phyloP scores from a whole-genome alignment of 2,888 invertebrate genomes.

The Apodemia zela region DNA sequence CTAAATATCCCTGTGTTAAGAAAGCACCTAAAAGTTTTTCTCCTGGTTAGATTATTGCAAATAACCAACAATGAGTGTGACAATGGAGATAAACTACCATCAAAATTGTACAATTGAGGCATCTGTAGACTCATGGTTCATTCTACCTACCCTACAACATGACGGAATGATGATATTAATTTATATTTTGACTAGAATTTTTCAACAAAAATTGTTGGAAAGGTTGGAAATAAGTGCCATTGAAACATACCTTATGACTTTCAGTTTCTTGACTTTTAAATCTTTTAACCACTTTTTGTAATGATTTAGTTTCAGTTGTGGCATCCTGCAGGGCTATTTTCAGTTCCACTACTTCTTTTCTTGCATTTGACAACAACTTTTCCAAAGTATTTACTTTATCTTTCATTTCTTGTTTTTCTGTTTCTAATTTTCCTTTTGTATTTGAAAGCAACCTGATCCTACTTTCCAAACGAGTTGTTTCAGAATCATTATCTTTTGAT shows the following conservation, averaged over 20 bases:
- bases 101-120: too few relatives aligned
- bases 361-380: conserved; percentile 83
- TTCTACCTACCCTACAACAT: too few relatives aligned
- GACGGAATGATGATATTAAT: neutral
- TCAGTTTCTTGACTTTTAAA: conserved; percentile 51
- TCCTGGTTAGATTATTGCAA: too few relatives aligned
- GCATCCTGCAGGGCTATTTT: conserved; percentile 83
- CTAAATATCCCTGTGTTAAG: too few relatives aligned
- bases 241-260: conserved; percentile 50
- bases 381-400: conserved; percentile 81
- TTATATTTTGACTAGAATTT: too few relatives aligned
- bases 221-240: neutral
- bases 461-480: conserved; percentile 69
- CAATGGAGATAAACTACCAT: too few relatives aligned
- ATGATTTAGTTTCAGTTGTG: conserved; percentile 79
- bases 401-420: conserved; percentile 81
- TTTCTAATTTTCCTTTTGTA: conserved; percentile 82
- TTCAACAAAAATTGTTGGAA: neutral
- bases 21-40: too few relatives aligned
- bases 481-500: conserved; percentile 52
- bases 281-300: conserved; percentile 74
- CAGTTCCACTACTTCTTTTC: conserved; percentile 83
- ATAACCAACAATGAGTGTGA: too few relatives aligned
- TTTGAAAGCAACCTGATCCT: conserved; percentile 69
- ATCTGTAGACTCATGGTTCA: too few relatives aligned